Percentiles rank a stretch among this genome's conserved stretches.
Evolutionary conservation across 2,113 vertebrate genomes (phyloP).

Genomic region (Pluvianellus socialis): DNA sequence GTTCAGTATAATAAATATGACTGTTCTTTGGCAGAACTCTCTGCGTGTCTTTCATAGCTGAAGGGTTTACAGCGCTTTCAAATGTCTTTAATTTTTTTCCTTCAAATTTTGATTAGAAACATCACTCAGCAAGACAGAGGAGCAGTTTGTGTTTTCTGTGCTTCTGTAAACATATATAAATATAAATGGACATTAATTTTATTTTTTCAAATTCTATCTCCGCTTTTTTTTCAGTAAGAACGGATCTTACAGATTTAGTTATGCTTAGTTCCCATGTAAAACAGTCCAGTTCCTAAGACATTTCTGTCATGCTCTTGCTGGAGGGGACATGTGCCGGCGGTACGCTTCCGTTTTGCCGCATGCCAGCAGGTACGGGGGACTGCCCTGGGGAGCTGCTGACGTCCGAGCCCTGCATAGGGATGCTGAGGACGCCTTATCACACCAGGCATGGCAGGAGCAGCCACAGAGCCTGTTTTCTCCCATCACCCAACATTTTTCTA

Average conservation of each 20-base stretch:
- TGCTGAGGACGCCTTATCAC: not conserved
- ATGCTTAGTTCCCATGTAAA: not conserved
- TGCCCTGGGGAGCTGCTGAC: not conserved
- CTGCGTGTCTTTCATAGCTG: not conserved
- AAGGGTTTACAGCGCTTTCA: not conserved
- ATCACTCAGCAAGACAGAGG: not conserved
- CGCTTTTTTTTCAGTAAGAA: not conserved
- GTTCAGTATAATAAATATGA: not conserved
- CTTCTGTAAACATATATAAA: not conserved
- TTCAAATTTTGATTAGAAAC: not conserved
- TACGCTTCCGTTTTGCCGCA: not conserved
- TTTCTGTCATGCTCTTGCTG: fast-evolving
- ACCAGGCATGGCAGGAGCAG: not conserved
- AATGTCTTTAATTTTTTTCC: not conserved
- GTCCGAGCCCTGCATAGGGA: fast-evolving
- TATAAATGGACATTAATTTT: not conserved
- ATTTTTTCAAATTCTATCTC: not conserved
- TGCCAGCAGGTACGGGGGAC: not conserved
- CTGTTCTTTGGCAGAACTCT: not conserved
- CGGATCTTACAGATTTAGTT: not conserved
- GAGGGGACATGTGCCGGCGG: fast-evolving
- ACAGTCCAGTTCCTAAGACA: fast-evolving
- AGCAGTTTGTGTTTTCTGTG: not conserved
- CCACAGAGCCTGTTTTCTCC: not conserved
- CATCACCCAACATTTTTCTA: not conserved